Evolutionary conservation across 2,888 invertebrate species (phyloP).

Genomic region (Mechanitis mazaeus): DNA sequence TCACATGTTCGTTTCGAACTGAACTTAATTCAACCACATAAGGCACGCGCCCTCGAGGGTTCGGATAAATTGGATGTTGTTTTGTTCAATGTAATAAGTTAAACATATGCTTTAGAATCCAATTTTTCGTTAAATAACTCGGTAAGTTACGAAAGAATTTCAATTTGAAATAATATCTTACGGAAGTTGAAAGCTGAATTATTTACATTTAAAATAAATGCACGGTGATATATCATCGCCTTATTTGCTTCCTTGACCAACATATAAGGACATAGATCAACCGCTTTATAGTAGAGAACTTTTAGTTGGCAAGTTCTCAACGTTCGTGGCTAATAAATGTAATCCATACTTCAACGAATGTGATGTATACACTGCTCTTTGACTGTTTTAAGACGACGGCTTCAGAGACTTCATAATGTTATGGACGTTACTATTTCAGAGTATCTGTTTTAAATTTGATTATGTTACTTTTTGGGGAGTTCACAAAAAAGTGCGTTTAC

Average conservation of each 20-base stretch:
- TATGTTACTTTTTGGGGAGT: too few relatives aligned
- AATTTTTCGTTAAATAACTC: not conserved
- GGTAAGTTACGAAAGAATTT: not conserved
- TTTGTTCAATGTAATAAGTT: not conserved
- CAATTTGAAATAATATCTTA: not conserved
- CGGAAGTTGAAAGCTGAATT: not conserved
- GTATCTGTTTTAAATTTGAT: too few relatives aligned
- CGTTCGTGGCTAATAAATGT: slow-evolving; percentile 25
- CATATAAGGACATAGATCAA: slow-evolving; percentile 12
- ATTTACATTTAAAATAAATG: slow-evolving; percentile 3
- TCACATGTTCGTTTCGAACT: slow-evolving; percentile 12
- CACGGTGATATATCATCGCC: not conserved
- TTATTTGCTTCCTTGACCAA: slow-evolving; percentile 12
- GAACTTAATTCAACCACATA: slow-evolving; percentile 2
- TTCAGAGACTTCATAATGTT: not conserved
- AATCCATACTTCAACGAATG: slow-evolving; percentile 18
- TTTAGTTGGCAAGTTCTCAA: slow-evolving; percentile 23
- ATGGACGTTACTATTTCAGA: not conserved
- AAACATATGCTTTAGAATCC: not conserved
- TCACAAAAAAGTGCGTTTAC: too few relatives aligned
- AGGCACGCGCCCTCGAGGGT: not conserved
- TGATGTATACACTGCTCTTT: slow-evolving; percentile 14
- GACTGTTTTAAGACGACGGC: slow-evolving; percentile 2
- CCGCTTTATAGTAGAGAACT: slow-evolving; percentile 20
- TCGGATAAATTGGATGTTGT: slow-evolving; percentile 3